Base-by-base conservation (phyloP, 92 coral and sea anemone genomes). In the Pocillopora grandis region DNA sequence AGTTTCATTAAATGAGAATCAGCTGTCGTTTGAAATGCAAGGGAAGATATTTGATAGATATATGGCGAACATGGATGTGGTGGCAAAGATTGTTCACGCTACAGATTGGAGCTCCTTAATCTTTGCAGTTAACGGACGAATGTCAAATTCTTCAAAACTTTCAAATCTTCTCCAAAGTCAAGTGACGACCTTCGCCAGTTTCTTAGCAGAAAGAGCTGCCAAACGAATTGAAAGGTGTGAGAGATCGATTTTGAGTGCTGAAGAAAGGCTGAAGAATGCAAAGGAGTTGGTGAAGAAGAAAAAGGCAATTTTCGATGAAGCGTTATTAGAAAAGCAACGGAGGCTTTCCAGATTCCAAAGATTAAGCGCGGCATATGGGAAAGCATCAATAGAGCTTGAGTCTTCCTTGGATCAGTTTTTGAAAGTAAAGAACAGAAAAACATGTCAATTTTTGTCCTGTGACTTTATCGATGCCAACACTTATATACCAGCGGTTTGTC, bases 131-230 rank as follows among this genome's bases (percentile, higher is more conserved):
- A 20, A 76, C 4, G 92, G 92, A 23, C 76, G 48, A 8, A 85
- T 89, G 87, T 48, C 61, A 65, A 85, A 85, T 10, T 72, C 89
- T 1, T 89, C 92, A 20, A 55, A 58, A 55, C 87, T 89, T 62
- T 63, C 88, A 18, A 76, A 37, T 31, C 80, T 10, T 11, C 87
- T 89, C 21, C 82, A 66, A 60, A 42, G 37, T 12, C 76, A 57
- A 76, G 67, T 85, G 1, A 61, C 57, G 62, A 63, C 67, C 20
- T 36, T 48, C 2, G 36, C 20, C 1, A 23, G 64, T 14, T 14
- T 12, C 57, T 58, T 75, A 8, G 87, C 81, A 4, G 55, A 76
- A 2, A 84, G 66, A 9, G 81, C 87, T 13, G 56, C 18, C 10
- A 84, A 19, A 35, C 70, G 27, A 23, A 49, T 84, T 1, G 75